These are phyloP conservation scores for Drosophila yakuba DNA, from an alignment of 1,140 invertebrate species.

Conservation along the genomic window DNA sequence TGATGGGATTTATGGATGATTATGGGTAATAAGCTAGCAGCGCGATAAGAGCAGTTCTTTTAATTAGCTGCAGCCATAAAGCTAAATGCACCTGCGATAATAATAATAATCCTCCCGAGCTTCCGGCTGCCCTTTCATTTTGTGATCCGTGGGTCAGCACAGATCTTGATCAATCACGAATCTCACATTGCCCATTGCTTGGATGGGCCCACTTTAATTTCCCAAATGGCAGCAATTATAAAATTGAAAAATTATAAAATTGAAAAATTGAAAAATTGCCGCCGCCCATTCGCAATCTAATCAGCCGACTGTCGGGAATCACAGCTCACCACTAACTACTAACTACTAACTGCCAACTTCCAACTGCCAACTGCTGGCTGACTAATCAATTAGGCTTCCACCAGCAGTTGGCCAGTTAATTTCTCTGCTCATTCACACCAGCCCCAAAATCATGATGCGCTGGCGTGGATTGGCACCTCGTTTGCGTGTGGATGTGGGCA, in stretches of 20 bases:
- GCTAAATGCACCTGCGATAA: conserved; percentile 3
- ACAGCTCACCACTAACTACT: conserved; percentile 7
- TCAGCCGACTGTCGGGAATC: conserved; percentile 28
- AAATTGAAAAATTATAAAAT: conserved; percentile 44
- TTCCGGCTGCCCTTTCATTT: neutral
- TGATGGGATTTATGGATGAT: neutral
- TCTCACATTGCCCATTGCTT: conserved; percentile 9
- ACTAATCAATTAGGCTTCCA: conserved; percentile 48
- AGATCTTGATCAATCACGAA: conserved; percentile 18
- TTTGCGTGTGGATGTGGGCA: neutral
- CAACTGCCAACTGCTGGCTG: conserved; percentile 17
- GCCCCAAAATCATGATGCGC: conserved; percentile 13
- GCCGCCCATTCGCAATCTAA: conserved; percentile 29
- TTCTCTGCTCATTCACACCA: conserved; percentile 28
- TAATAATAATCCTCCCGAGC: neutral
- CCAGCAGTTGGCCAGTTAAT: conserved; percentile 18
- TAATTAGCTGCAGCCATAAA: neutral
- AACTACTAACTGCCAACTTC: neutral
- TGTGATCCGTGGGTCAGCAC: neutral
- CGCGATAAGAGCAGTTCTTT: neutral
- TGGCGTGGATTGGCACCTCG: conserved; percentile 10
- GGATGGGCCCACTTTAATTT: conserved; percentile 5
- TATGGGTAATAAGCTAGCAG: neutral
- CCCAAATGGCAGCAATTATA: conserved; percentile 42
- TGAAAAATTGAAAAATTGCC: conserved; percentile 48